Base-by-base conservation (phyloP, 2,888 invertebrate species). In the Gibbula magus region DNA sequence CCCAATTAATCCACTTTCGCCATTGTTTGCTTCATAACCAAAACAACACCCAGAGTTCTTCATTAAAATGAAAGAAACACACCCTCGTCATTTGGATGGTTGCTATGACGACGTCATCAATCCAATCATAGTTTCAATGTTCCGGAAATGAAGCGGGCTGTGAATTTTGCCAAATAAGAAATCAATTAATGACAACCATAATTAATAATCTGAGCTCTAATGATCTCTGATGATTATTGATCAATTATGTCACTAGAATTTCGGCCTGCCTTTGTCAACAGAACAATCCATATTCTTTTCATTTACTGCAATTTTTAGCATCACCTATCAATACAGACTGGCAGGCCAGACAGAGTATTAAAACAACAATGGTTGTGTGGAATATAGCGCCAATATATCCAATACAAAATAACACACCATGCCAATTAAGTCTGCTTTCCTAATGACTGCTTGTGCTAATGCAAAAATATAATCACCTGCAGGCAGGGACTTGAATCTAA, bases 121-220 rank as follows among this genome's bases (percentile, higher is more conserved):
- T 51, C 74, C 51, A 74, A 74, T 74, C 74, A 74, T 8, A 51
- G 51, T 39, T 22, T 51, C 45, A 51, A 74, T 51, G 74, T 39
- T 51, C 74, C 45, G 74, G 51, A 51, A 74, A 51, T 39, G 51
- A 74, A 74, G 74, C 51, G n/a, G 51, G 45, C 39, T 20, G 45
- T 51, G 39, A 39, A 74, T 74, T 74, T 51, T 51, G 39, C 25
- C 45, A 74, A 74, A 51, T 39, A 51, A 51, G 51, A 74, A 74
- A 74, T 74, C 74, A 74, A 74, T 74, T 74, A 74, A 74, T 74
- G 51, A 74, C 74, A 74, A 74, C 51, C 25, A 74, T 74, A 74
- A 74, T 74, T 74, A 74, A 74, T 74, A 74, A 74, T 74, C 74
- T 22, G 51, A 18, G 45, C 74, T 25, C 74, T 74, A 74, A 74